Evolutionary conservation across 2,113 vertebrate genomes (phyloP).

Genomic region (Asarcornis scutulata): DNA sequence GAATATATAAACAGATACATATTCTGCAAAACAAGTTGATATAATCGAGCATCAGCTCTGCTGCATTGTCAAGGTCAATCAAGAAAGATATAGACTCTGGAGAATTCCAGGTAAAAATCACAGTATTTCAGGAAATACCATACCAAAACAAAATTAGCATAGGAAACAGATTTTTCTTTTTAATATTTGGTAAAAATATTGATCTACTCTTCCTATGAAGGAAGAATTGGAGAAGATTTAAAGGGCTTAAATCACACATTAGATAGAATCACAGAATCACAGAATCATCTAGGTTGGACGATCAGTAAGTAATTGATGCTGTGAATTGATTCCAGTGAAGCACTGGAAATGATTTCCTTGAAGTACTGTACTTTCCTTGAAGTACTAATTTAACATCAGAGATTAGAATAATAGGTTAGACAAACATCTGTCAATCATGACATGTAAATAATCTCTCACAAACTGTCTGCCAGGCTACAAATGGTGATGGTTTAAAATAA

Average conservation of each 20-base stretch:
- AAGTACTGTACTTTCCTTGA: background rate
- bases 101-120: background rate
- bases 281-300: background rate
- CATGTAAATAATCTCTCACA: background rate
- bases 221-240: background rate
- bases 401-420: background rate
- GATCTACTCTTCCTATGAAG: background rate
- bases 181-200: background rate
- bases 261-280: no score
- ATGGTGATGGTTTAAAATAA: background rate
- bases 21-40: background rate
- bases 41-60: background rate
- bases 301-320: background rate
- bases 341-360: background rate
- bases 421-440: background rate
- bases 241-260: background rate
- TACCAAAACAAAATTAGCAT: background rate
- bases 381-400: background rate
- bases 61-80: background rate
- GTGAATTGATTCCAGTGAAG: background rate
- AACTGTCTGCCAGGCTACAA: background rate
- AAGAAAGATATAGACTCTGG: background rate
- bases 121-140: background rate
- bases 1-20: background rate
- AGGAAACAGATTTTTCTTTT: background rate